A percentile compares a stretch with the other conserved stretches of the same genome.
Evolutionary conservation across 2,888 invertebrate species (phyloP).

Genomic region (Phlogophora meticulosa): DNA sequence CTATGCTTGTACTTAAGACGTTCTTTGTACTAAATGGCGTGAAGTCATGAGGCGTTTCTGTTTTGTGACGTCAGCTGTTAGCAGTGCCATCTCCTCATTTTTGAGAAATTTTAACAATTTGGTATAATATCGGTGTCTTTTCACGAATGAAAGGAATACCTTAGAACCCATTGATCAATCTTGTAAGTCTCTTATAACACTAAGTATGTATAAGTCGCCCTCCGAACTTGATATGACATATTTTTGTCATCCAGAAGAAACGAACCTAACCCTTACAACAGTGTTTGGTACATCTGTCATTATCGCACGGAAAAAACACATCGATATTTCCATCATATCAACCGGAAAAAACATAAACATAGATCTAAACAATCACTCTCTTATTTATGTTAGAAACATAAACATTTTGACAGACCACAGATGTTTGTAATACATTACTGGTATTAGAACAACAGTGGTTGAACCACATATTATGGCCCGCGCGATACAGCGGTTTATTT

Average conservation of each 20-base stretch:
- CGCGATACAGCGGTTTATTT: conserved; percentile 5
- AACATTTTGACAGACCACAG: conserved; percentile 49
- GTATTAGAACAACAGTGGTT: conserved; percentile 8
- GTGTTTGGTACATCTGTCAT: conserved; percentile 45
- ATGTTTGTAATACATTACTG: conserved; percentile 40
- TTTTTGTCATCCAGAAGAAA: conserved; percentile 4
- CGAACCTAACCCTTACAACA: conserved; percentile 23
- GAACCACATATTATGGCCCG: conserved; percentile 9
- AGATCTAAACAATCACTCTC: conserved; percentile 51
- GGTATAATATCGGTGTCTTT: too few relatives aligned
- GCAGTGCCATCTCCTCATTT: too few relatives aligned
- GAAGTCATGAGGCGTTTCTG: too few relatives aligned
- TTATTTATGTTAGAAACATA: conserved; percentile 41
- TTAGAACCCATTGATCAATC: too few relatives aligned
- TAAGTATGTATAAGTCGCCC: not conserved
- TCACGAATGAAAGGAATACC: too few relatives aligned
- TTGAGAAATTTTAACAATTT: too few relatives aligned
- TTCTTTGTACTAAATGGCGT: too few relatives aligned
- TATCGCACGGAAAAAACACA: conserved; percentile 56
- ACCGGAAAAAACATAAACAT: conserved; percentile 63
- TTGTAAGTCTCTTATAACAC: too few relatives aligned
- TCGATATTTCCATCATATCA: conserved; percentile 59
- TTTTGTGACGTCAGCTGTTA: too few relatives aligned
- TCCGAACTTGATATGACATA: conserved; percentile 1
- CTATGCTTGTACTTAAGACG: too few relatives aligned